Evolutionary conservation across 2,113 vertebrate species (phyloP), one percentile per base, ranked within the genome.

Genomic region (Reinhardtius hippoglossoides): DNA sequence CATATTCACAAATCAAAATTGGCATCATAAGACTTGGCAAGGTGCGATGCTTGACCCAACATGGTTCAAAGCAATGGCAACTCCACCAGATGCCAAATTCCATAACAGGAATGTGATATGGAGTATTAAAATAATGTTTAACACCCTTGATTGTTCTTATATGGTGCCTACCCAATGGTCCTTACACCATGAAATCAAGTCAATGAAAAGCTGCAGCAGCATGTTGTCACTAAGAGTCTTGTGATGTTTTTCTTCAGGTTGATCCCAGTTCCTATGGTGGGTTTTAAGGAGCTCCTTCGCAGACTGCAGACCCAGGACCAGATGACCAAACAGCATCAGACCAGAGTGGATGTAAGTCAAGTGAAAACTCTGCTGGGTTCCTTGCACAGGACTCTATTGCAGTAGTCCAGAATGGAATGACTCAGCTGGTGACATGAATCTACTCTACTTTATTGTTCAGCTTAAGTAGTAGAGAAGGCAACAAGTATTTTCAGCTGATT

Each of bases 311-410:
- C 97, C 84, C 97, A 99, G 91, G 98, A 99, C 67, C 97, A 99
- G 94, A 99, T 99, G 97, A 99, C 96, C 46, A 99, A 98, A 87
- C 97, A 98, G 85, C 98, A 99, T 88, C 97, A 99, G 89, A 97
- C 96, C 71, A 95, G 97, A 94, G 93, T 98, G 87, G 98, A 99
- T 78, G 98, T 99, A 92, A 97, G 95, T 81, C 99, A 92, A 97
- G 95, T 81, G 65, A 20, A 71, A 64, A 71, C 14, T 14, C 31
- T 57, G 10, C 35, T 40, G 24, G 24, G 24, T 24, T 24, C 24
- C 24, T 24, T 24, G 24, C 24, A 24, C 24, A 24, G 24, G 24
- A 2, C 24, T 24, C 24, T 24, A 24, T 24, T 35, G 31, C 31
- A 35, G 31, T 35, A 35, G 24, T 24, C 24, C 24, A 24, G 24